These are phyloP conservation scores for Cheumatopsyche charites DNA, from an alignment of 1,140 invertebrate species.

Conservation along the genomic window DNA sequence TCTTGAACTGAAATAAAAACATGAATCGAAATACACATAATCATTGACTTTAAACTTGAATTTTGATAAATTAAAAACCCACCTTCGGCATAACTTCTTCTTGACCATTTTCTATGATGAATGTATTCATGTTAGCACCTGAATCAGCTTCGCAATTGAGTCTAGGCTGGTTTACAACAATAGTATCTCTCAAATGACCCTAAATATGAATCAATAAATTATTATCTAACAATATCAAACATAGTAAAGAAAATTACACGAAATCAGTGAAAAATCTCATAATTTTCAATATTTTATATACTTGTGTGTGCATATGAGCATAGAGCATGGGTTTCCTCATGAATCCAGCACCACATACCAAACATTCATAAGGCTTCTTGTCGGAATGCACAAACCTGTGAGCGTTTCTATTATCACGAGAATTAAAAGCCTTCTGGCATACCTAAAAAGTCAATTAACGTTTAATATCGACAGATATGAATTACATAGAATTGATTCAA, in stretches of 20 bases:
- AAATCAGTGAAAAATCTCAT: background rate
- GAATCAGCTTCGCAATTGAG: constrained; percentile 62
- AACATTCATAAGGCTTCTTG: constrained; percentile 85
- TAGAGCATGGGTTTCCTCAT: constrained; percentile 83
- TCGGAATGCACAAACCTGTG: constrained; percentile 85
- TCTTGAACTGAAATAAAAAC: constrained; percentile 6
- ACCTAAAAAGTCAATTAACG: constrained; percentile 57
- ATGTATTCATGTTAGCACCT: constrained; percentile 21
- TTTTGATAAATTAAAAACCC: background rate
- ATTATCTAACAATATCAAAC: background rate
- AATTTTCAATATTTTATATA: background rate
- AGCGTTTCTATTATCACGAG: constrained; percentile 82
- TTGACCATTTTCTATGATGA: constrained; percentile 14
- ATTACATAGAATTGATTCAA: constrained; percentile 12
- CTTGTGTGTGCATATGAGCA: constrained; percentile 72
- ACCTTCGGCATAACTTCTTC: constrained; percentile 16
- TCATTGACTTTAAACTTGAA: background rate
- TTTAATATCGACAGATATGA: constrained; percentile 8
- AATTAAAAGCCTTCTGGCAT: constrained; percentile 86
- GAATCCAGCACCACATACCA: constrained; percentile 79
- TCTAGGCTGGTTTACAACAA: constrained; percentile 79
- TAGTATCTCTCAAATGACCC: constrained; percentile 76
- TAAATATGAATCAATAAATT: constrained; percentile 44
- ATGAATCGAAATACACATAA: background rate
- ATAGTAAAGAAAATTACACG: background rate